Conservation (phyloP, 2,113 vertebrate species). For the Cranoglanis bouderius region DNA sequence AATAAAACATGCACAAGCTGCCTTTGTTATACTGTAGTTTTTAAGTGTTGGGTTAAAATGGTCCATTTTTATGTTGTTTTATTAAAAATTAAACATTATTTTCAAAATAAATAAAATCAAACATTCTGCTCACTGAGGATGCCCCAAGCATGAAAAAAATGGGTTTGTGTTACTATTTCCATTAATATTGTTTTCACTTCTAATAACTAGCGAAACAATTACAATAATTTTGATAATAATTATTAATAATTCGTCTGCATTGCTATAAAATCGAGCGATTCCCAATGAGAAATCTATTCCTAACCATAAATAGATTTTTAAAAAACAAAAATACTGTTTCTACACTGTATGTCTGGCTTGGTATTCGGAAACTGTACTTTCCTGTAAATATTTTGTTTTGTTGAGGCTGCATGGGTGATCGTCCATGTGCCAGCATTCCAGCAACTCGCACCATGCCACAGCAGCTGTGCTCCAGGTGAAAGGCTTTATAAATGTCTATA, state of each 20-base stretch:
- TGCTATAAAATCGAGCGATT: not conserved
- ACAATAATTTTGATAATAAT: not conserved
- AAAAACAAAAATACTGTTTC: not conserved
- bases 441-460: not conserved
- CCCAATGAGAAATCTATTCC: not conserved
- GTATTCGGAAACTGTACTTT: not conserved
- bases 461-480: not conserved
- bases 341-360: not conserved
- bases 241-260: too few species aligned
- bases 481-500: slow-evolving; percentile 6
- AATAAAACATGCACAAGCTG: not conserved
- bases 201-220: not conserved
- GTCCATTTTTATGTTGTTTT: not conserved
- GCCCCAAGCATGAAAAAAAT: not conserved
- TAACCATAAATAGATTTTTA: not conserved
- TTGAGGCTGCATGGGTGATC: not conserved
- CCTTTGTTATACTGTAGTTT: not conserved
- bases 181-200: not conserved
- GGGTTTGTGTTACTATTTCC: not conserved
- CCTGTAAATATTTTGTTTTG: slow-evolving; percentile 7
- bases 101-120: too few species aligned
- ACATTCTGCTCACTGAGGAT: not conserved
- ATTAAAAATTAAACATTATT: not conserved
- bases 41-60: not conserved
- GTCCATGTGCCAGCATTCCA: not conserved